Conservation (phyloP, 2,113 vertebrate genomes). For the Mellivora capensis region DNA sequence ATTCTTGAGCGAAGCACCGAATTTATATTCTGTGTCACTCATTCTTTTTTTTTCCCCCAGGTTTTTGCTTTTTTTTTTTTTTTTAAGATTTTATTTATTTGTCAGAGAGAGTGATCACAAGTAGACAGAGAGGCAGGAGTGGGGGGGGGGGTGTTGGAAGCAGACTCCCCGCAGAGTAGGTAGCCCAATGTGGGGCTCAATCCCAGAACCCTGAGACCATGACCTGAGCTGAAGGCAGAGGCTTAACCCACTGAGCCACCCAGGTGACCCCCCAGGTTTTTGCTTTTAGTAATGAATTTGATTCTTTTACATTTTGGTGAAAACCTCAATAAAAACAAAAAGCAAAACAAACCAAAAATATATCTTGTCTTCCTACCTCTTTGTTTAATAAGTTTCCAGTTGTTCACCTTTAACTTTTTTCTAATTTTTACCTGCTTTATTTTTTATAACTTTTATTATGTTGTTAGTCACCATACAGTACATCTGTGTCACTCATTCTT, state of each 20-base stretch:
- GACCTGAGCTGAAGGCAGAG: too few relatives aligned
- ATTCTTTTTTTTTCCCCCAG: too few relatives aligned
- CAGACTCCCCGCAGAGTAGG: too few relatives aligned
- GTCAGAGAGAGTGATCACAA: too few relatives aligned
- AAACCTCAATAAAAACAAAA: background rate
- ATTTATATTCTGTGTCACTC: background rate
- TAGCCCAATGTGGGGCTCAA: accelerated
- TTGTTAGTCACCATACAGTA: too few relatives aligned
- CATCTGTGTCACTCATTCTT: background rate
- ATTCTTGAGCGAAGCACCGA: background rate
- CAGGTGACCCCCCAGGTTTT: background rate
- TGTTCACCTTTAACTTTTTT: background rate
- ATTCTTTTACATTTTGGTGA: background rate
- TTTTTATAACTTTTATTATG: too few relatives aligned
- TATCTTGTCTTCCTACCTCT: background rate
- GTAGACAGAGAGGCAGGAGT: too few relatives aligned
- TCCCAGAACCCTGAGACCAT: too few relatives aligned
- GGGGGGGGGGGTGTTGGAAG: too few relatives aligned
- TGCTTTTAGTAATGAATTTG: background rate
- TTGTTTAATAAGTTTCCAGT: background rate
- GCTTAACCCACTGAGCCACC: too few relatives aligned
- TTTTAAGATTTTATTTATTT: too few relatives aligned
- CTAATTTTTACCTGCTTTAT: too few relatives aligned
- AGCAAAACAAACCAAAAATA: background rate
- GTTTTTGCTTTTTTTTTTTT: background rate